Conservation (phyloP, 2,888 invertebrate genomes). For the Clanis bilineata region DNA sequence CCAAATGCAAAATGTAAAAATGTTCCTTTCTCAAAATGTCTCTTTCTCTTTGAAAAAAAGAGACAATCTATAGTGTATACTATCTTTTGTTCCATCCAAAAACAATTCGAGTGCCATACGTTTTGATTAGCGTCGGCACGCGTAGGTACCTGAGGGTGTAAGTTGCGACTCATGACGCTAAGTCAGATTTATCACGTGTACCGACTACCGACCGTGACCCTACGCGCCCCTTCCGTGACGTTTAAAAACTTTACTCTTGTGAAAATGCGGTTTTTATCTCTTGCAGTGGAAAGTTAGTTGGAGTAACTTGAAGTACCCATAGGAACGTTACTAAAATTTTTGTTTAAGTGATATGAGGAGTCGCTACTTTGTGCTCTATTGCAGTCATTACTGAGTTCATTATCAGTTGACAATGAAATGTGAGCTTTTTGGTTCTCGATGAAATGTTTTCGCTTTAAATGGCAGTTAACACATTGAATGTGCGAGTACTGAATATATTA, state of each 20-base stretch:
- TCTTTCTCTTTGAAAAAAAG: neutral
- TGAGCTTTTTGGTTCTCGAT: too few relatives aligned
- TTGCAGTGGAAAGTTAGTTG: too few relatives aligned
- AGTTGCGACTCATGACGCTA: constrained; percentile 57
- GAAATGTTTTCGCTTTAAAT: neutral
- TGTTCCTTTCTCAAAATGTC: too few relatives aligned
- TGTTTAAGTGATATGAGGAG: too few relatives aligned
- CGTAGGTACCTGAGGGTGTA: constrained; percentile 56
- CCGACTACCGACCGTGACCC: constrained; percentile 35
- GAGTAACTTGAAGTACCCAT: too few relatives aligned
- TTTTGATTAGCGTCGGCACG: constrained; percentile 58
- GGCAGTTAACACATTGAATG: neutral
- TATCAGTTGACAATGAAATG: too few relatives aligned
- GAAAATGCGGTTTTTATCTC: constrained; percentile 5
- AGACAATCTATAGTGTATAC: neutral
- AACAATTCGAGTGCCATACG: constrained; percentile 41
- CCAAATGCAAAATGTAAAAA: too few relatives aligned
- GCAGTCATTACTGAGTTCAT: too few relatives aligned
- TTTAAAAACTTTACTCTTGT: constrained; percentile 11
- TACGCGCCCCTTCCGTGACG: constrained; percentile 43
- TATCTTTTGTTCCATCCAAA: neutral
- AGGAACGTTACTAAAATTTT: too few relatives aligned
- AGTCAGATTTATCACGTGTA: constrained; percentile 68
- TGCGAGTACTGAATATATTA: neutral
- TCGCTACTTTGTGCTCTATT: too few relatives aligned